Evolutionary conservation across 2,797 vertebrate species (phyloP).

Genomic region (Lacerta agilis): DNA sequence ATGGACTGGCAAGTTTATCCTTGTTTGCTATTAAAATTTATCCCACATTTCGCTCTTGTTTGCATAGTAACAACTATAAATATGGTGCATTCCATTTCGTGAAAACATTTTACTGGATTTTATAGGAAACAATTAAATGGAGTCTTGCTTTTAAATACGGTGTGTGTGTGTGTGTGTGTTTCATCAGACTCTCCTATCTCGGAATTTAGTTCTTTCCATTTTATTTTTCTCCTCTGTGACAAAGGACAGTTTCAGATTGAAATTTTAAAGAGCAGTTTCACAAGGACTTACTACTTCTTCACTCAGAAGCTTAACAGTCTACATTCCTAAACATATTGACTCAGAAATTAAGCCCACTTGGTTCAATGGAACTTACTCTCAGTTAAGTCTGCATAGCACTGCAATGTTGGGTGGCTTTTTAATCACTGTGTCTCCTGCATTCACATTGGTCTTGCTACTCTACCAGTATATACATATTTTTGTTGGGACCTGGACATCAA

Average conservation of each 20-base stretch:
- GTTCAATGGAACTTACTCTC: not conserved
- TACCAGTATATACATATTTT: not conserved
- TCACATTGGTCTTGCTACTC: not conserved
- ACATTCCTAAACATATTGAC: not conserved
- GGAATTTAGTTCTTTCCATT: not conserved
- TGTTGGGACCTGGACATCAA: not conserved
- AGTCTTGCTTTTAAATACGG: not conserved
- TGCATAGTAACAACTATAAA: slow-evolving; percentile 35
- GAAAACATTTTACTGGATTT: slow-evolving; percentile 10
- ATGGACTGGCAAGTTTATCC: slow-evolving; percentile 78
- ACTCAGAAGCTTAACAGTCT: not conserved
- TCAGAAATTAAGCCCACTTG: not conserved
- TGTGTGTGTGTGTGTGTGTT: not conserved
- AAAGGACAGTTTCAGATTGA: not conserved
- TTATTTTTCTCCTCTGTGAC: not conserved
- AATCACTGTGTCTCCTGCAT: not conserved
- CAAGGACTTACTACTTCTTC: not conserved
- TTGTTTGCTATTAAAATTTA: slow-evolving; percentile 71
- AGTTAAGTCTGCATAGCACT: not conserved
- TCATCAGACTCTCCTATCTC: not conserved
- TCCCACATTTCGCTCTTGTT: slow-evolving; percentile 55
- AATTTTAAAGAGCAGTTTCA: not conserved
- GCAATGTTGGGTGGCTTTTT: not conserved
- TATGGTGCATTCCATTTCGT: slow-evolving; percentile 21
- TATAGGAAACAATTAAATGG: not conserved